Conservation (phyloP, 2,888 invertebrate genomes). For the Danaus chrysippus region DNA sequence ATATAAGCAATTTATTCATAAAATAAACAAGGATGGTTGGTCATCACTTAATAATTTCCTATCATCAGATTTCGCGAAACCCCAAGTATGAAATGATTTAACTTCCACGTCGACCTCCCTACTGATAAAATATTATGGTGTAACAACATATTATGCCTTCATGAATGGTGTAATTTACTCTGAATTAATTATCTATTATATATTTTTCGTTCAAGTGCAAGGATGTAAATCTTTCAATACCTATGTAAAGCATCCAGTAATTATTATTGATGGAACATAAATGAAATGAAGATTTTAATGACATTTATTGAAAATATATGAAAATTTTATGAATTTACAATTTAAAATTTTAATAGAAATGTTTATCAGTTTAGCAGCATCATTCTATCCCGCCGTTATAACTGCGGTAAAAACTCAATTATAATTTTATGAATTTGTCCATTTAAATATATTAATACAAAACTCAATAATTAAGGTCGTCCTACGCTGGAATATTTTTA, state of each 20-base stretch:
- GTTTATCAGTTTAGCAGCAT: not conserved
- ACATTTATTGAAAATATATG: too few species aligned
- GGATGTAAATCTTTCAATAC: too few species aligned
- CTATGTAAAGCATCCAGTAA: too few species aligned
- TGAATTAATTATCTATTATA: conserved; percentile 11
- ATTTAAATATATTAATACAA: conserved; percentile 45
- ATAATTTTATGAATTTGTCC: not conserved
- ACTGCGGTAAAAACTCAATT: not conserved
- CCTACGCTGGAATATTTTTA: conserved; percentile 45
- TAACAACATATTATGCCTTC: conserved; percentile 23
- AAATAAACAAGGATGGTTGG: conserved; percentile 1
- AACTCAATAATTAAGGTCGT: conserved; percentile 56
- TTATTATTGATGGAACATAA: too few species aligned
- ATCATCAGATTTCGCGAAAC: conserved; percentile 1
- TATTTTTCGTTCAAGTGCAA: not conserved
- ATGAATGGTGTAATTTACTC: conserved; percentile 29
- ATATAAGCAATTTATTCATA: conserved; percentile 10
- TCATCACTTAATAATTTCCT: conserved; percentile 4
- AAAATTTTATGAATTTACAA: too few species aligned
- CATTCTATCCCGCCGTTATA: not conserved
- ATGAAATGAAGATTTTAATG: too few species aligned
- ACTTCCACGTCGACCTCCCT: conserved; percentile 18
- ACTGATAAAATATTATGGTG: conserved; percentile 23
- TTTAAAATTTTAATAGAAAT: too few species aligned
- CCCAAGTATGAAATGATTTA: conserved; percentile 2